Conservation (phyloP, 2,113 vertebrate species). For the Hyla sarda region DNA sequence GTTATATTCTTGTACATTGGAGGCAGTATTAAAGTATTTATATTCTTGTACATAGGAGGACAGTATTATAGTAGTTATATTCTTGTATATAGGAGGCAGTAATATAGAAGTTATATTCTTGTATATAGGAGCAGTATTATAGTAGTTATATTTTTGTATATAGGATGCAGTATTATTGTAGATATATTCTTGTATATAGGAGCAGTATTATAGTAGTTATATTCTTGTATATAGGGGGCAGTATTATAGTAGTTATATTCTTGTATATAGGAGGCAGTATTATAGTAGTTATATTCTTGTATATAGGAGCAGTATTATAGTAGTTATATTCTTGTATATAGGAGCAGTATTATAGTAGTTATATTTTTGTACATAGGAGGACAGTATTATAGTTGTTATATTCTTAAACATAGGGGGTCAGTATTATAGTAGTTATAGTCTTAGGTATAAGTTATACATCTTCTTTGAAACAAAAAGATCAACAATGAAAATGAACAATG, state of each 20-base stretch:
- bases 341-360: background rate
- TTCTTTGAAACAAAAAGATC: background rate
- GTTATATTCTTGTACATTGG: background rate
- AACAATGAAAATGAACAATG: background rate
- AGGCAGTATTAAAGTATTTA: background rate
- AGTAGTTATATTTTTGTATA: background rate
- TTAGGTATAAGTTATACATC: too few relatives aligned
- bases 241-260: too few relatives aligned
- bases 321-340: too few relatives aligned
- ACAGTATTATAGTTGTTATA: background rate
- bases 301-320: background rate
- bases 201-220: background rate
- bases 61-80: slow-evolving; percentile 13
- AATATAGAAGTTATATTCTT: background rate
- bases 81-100: background rate
- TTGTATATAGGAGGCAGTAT: background rate
- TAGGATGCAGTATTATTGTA: background rate
- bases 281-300: background rate
- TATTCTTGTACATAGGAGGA: slow-evolving; percentile 1
- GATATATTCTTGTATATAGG: background rate
- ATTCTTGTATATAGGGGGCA: background rate
- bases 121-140: slow-evolving; percentile 4
- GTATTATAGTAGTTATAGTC: background rate
- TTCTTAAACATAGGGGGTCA: background rate
- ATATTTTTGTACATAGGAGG: background rate